phyloP scores from a whole-genome alignment of 2,888 invertebrate genomes.

The Taenaris catops region DNA sequence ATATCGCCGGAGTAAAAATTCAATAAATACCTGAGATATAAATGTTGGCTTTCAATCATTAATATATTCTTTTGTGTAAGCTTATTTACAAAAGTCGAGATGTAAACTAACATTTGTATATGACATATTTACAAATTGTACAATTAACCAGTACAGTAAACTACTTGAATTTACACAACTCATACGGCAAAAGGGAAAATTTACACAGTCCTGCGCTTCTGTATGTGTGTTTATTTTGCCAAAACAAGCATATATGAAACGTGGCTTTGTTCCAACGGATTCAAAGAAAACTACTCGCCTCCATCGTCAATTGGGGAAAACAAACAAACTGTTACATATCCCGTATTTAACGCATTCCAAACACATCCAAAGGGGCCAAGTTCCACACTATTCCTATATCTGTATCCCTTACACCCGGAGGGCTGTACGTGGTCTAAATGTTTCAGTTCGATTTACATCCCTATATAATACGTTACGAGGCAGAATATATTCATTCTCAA shows the following conservation, averaged over 20 bases:
- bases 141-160: too few relatives aligned
- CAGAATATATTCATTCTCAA: conserved; percentile 24
- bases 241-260: conserved; percentile 7
- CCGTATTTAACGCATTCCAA: conserved; percentile 52
- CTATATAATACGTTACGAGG: conserved; percentile 35
- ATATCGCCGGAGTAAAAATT: too few relatives aligned
- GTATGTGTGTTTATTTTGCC: conserved; percentile 8
- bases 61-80: too few relatives aligned
- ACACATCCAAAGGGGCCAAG: conserved; percentile 39
- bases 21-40: too few relatives aligned
- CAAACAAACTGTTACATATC: conserved; percentile 39
- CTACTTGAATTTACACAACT: too few relatives aligned
- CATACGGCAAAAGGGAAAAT: neutral
- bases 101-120: too few relatives aligned
- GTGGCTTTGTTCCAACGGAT: conserved; percentile 19
- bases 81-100: too few relatives aligned
- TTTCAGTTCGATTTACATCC: conserved; percentile 63
- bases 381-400: conserved; percentile 29
- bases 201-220: neutral
- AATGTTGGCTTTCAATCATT: too few relatives aligned
- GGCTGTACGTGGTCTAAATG: conserved; percentile 65
- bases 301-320: conserved; percentile 35
- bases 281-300: conserved; percentile 27
- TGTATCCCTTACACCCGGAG: conserved; percentile 33
- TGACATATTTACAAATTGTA: too few relatives aligned